phyloP scores from a whole-genome alignment of 2,888 invertebrate species.

The Drosophila robusta region DNA sequence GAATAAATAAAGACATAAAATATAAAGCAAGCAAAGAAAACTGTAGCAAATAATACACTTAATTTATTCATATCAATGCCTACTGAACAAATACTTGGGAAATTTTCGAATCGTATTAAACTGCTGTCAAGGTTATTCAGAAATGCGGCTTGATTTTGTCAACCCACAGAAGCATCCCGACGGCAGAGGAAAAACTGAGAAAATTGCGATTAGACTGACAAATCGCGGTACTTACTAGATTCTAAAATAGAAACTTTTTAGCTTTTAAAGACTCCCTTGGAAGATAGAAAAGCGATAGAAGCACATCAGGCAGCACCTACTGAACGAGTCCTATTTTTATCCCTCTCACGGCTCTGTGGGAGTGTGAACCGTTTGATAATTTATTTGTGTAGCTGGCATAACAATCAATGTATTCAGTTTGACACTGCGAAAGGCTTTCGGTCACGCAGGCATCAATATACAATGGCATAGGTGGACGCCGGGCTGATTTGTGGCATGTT shows the following conservation, averaged over 20 bases:
- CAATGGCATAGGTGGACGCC: conserved; percentile 19
- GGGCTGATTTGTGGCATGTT: conserved; percentile 1
- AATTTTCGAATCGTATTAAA: neutral
- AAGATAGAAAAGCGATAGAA: neutral
- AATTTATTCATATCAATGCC: conserved; percentile 61
- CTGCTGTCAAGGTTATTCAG: neutral
- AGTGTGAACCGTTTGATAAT: conserved; percentile 26
- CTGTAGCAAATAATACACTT: conserved; percentile 56
- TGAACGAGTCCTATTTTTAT: neutral
- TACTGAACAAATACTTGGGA: conserved; percentile 14
- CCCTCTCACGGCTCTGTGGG: neutral
- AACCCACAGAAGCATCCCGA: no score
- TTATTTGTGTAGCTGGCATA: conserved; percentile 33
- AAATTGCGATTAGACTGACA: no score
- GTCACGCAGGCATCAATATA: conserved; percentile 50
- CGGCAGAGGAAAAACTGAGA: no score
- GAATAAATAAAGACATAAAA: conserved; percentile 26
- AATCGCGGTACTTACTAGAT: no score
- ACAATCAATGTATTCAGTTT: conserved; percentile 47
- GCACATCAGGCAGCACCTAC: neutral
- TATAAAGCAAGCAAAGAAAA: conserved; percentile 13
- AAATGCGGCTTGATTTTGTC: no score
- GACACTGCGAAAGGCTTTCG: conserved; percentile 36
- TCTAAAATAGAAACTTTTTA: no score
- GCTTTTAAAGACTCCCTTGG: neutral